phyloP scores from a whole-genome alignment of 1,140 invertebrate species.

The Drepana arcuata region DNA sequence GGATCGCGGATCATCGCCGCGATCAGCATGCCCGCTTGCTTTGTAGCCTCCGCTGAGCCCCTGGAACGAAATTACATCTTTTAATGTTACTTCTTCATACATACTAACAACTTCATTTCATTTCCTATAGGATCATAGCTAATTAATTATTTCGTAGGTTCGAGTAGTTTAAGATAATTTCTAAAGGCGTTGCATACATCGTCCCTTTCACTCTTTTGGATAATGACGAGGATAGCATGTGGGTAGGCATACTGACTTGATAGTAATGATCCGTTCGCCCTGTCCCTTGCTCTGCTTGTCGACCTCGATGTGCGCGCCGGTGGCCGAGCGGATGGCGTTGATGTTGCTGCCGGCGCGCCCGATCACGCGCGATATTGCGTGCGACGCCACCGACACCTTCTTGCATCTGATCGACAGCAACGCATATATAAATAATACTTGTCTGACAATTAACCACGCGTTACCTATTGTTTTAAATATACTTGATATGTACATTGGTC shows the following conservation, averaged over 20 bases:
- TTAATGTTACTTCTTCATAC: not conserved
- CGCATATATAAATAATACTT: too few relatives aligned
- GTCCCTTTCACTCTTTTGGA: too few relatives aligned
- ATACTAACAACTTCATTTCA: not conserved
- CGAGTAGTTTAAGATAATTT: too few relatives aligned
- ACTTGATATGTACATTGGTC: too few relatives aligned
- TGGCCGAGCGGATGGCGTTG: constrained; percentile 94
- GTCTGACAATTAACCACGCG: too few relatives aligned
- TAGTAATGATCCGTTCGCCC: constrained; percentile 94
- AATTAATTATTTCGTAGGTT: too few relatives aligned
- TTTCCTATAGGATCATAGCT: too few relatives aligned
- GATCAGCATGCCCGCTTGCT: constrained; percentile 91
- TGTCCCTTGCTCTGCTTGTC: constrained; percentile 97
- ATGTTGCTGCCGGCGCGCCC: constrained; percentile 97
- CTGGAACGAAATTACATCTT: constrained; percentile 54
- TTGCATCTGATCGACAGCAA: too few relatives aligned
- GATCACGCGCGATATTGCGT: constrained; percentile 96
- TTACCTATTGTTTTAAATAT: too few relatives aligned
- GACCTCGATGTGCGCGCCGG: constrained; percentile 97
- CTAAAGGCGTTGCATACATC: too few relatives aligned
- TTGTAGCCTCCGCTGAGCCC: constrained; percentile 91
- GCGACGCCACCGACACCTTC: constrained; percentile 90
- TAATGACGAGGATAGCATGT: too few relatives aligned
- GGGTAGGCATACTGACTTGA: constrained; percentile 78
- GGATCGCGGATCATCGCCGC: constrained; percentile 92